phyloP scores from a whole-genome alignment of 2,888 invertebrate genomes.

The Melolontha melolontha region DNA sequence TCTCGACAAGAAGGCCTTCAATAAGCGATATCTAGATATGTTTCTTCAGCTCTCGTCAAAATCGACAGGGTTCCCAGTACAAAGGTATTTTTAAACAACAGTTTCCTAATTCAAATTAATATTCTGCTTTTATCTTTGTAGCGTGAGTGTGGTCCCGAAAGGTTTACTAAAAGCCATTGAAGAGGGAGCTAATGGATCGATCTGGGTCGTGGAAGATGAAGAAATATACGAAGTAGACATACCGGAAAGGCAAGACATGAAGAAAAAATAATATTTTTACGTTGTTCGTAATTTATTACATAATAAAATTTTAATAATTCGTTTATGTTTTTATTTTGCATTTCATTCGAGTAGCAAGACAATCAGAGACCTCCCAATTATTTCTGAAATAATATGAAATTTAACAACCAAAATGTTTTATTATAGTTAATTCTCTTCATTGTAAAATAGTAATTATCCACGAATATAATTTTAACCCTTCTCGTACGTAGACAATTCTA shows the following conservation, averaged over 20 bases:
- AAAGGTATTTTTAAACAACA: background rate
- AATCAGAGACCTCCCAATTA: too few relatives aligned
- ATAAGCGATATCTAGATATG: conserved; percentile 22
- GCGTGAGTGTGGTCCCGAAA: conserved; percentile 54
- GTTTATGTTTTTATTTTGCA: too few relatives aligned
- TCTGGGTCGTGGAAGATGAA: conserved; percentile 65
- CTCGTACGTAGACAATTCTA: too few relatives aligned
- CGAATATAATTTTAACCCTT: too few relatives aligned
- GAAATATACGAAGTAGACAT: conserved; percentile 61
- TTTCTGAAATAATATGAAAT: too few relatives aligned
- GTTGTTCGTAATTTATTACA: too few relatives aligned
- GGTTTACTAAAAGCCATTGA: conserved; percentile 53
- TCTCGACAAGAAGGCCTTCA: conserved; percentile 4
- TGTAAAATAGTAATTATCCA: too few relatives aligned
- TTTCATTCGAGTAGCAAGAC: too few relatives aligned
- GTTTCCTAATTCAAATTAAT: background rate
- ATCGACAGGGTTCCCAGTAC: background rate
- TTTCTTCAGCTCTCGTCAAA: background rate
- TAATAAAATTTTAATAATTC: too few relatives aligned
- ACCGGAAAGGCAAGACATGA: conserved; percentile 41
- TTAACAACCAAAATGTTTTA: too few relatives aligned
- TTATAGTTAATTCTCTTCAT: too few relatives aligned
- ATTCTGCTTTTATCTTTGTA: conserved; percentile 40
- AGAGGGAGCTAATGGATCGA: conserved; percentile 63
- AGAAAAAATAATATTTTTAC: background rate